These are phyloP conservation scores for Chelonoidis abingdonii DNA, from an alignment of 2,113 vertebrate genomes.

Conservation along the genomic window DNA sequence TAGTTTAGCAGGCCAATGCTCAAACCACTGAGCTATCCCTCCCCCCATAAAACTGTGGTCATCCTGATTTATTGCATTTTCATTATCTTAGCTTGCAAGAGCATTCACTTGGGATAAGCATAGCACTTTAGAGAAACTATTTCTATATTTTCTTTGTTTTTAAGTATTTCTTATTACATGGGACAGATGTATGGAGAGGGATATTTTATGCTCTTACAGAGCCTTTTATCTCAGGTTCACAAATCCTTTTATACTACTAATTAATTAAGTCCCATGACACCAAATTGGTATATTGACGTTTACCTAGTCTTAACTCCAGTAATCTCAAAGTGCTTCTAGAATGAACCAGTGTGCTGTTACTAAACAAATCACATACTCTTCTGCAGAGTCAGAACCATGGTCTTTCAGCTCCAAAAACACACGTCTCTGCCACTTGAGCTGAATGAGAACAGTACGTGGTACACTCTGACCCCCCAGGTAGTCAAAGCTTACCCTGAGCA, in stretches of 20 bases:
- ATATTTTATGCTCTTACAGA: not conserved
- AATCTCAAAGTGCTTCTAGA: not conserved
- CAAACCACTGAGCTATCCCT: no score
- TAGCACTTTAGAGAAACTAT: not conserved
- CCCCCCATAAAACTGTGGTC: not conserved
- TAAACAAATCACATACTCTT: not conserved
- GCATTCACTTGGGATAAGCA: not conserved
- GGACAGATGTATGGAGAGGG: not conserved
- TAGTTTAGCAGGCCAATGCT: no score
- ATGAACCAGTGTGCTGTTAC: not conserved
- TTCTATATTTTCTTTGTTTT: not conserved
- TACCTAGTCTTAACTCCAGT: not conserved
- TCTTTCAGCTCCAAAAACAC: not conserved
- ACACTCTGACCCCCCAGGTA: not conserved
- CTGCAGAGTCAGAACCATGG: not conserved
- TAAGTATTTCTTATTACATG: constrained; percentile 10
- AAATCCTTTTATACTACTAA: not conserved
- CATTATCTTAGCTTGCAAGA: not conserved
- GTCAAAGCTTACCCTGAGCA: not conserved
- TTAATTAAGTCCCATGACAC: not conserved
- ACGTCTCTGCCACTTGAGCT: not conserved
- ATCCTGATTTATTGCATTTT: constrained; percentile 1
- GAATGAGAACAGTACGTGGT: not conserved
- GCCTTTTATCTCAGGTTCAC: not conserved
- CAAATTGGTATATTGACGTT: not conserved